A percentile compares a stretch with the other conserved stretches of the same genome.
Conservation (phyloP, 2,888 invertebrate species). For the Lacanobia oleracea region DNA sequence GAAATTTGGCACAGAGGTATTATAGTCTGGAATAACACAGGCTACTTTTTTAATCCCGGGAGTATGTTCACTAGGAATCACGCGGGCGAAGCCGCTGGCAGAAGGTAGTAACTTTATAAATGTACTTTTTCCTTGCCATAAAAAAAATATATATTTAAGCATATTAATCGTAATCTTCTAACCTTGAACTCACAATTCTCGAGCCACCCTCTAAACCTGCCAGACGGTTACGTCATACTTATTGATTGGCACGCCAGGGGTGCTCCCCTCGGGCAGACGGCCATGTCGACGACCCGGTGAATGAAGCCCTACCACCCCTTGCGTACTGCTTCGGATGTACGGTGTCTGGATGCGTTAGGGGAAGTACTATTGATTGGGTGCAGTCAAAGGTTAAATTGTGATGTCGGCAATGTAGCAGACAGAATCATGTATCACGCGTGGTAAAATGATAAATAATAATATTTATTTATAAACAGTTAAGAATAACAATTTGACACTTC, state of each 20-base stretch:
- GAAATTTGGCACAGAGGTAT: no score
- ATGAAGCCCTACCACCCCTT: constrained; percentile 58
- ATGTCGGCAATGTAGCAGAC: not conserved
- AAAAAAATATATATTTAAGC: not conserved
- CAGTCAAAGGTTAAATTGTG: not conserved
- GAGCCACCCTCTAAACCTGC: constrained; percentile 26
- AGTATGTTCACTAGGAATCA: no score
- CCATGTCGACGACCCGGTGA: constrained; percentile 64
- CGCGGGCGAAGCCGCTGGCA: no score
- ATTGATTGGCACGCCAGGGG: constrained; percentile 64
- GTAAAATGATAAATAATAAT: no score
- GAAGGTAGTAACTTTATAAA: no score
- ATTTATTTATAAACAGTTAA: no score
- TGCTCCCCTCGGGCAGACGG: constrained; percentile 45
- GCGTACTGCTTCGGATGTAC: constrained; percentile 26
- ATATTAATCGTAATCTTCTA: not conserved
- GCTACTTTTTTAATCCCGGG: no score
- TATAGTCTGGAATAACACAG: no score
- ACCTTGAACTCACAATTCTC: constrained; percentile 50
- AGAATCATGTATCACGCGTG: not conserved
- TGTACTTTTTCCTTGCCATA: no score
- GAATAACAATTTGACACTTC: no score
- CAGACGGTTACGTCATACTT: constrained; percentile 56
- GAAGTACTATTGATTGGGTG: constrained; percentile 16
- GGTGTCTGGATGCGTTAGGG: constrained; percentile 48